Conservation (phyloP, 30 jellyfish, hydroid and myxozoan species). For the Hydractinia echinata region DNA sequence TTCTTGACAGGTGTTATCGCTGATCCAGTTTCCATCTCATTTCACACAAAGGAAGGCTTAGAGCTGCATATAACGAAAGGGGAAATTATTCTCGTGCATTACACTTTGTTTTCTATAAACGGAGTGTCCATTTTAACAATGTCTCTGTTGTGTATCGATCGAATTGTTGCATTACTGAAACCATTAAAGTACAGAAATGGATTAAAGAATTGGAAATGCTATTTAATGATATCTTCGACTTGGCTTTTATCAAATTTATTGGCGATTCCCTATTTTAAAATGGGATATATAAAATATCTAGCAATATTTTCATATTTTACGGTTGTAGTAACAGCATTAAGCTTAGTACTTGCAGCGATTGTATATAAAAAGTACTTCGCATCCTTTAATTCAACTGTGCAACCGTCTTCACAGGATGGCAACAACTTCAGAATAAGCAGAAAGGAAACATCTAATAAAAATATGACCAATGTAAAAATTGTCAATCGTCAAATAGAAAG, state of each 20-base stretch:
- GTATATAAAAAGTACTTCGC: slow-evolving; percentile 3
- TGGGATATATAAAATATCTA: slow-evolving; percentile 21
- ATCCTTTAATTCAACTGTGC: background rate
- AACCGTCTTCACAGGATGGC: background rate
- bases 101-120: slow-evolving; percentile 13
- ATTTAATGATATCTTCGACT: background rate
- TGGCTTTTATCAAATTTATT: slow-evolving; percentile 29
- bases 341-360: background rate
- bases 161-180: slow-evolving; percentile 22
- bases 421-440: background rate
- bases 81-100: slow-evolving; percentile 13
- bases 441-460: background rate
- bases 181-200: slow-evolving; percentile 31
- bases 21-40: slow-evolving; percentile 28
- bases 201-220: slow-evolving; percentile 3
- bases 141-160: slow-evolving; percentile 37
- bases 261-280: slow-evolving; percentile 16
- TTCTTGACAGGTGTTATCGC: slow-evolving; percentile 30
- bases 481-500: background rate
- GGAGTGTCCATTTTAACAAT: slow-evolving; percentile 39
- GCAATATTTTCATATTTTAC: slow-evolving; percentile 39
- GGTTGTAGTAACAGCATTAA: slow-evolving; percentile 10
- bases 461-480: background rate
- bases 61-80: background rate
- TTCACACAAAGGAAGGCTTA: slow-evolving; percentile 23